Conservation (phyloP, 1,140 invertebrate species). For the Neelides sp. region DNA sequence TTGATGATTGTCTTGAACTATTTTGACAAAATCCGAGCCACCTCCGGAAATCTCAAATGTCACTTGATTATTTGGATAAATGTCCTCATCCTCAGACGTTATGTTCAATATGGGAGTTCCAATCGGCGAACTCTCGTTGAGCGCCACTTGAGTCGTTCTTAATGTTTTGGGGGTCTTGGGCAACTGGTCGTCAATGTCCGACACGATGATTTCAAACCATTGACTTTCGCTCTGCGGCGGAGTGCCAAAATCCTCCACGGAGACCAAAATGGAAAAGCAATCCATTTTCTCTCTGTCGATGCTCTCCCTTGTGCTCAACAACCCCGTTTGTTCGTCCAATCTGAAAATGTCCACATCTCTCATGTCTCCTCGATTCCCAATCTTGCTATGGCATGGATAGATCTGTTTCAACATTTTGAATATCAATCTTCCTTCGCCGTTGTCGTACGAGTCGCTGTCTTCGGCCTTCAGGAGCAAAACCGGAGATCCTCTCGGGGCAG, state of each 20-base stretch:
- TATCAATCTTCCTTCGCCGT: constrained; percentile 24
- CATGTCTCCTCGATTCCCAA: background rate
- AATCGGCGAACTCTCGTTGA: constrained; percentile 33
- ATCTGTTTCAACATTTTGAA: constrained; percentile 26
- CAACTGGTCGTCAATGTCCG: constrained; percentile 66
- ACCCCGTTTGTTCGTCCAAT: constrained; percentile 47
- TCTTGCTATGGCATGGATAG: constrained; percentile 18
- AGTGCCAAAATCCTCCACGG: constrained; percentile 57
- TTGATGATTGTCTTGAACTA: constrained; percentile 13
- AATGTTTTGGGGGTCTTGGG: constrained; percentile 45
- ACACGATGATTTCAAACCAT: constrained; percentile 52
- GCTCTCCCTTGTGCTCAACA: constrained; percentile 53
- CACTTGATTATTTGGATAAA: constrained; percentile 32
- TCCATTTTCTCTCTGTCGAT: constrained; percentile 59
- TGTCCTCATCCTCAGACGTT: constrained; percentile 57
- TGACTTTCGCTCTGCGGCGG: constrained; percentile 60
- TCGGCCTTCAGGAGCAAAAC: constrained; percentile 64
- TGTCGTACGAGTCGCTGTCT: constrained; percentile 49
- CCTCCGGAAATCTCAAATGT: constrained; percentile 24
- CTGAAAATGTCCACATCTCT: constrained; percentile 23
- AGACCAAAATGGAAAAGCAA: constrained; percentile 58
- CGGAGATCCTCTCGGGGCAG: constrained; percentile 55
- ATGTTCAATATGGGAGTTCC: constrained; percentile 53
- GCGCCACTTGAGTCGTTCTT: constrained; percentile 16
- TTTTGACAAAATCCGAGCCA: constrained; percentile 23